Evolutionary conservation across 2,797 vertebrate species (phyloP), one percentile per base, ranked within the genome.

Genomic region (Sebastes minor): DNA sequence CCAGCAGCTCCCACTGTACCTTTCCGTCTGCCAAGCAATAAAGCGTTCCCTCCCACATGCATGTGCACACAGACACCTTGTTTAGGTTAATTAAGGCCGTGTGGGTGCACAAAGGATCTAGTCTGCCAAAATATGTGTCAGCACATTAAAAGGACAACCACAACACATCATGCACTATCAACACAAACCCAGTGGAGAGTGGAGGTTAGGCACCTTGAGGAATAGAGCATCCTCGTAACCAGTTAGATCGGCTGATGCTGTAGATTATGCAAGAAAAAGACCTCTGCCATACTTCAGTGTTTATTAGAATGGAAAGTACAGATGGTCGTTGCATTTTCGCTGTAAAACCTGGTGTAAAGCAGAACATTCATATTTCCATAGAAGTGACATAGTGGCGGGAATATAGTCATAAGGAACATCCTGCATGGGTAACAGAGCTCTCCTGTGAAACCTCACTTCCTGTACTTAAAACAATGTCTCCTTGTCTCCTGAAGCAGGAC

Each of bases 51-150:
- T 86, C 88, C 80, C 82, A 82, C 81, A 85, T 69, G 69, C 25
- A 72, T 8, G 63, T 7, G 61, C 63, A 32, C 73, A 87, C 73
- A 46, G 55, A 70, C 67, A 70, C 64, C 77, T 84, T 93, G 91
- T 92, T 93, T 91, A 60, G 77, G 84, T 91, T 94, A 93, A 96
- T 96, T 95, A 95, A 92, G 66, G 59, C 71, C 18, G 65, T 69
- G 86, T 64, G 67, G 86, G 86, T 72, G 82, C 73, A 78, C 77
- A 83, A 69, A 78, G 65, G 85, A 93, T 71, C 61, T 46, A 76
- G 57, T 69, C 65, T 80, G 75, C 27, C 84, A 86, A 88, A 91
- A 92, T 88, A 78, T 72, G 76, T 80, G 91, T 96, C 94, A 95
- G 93, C 95, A 94, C 76, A 91, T 88, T 84, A 76, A 61, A 64